Base-by-base conservation (phyloP, 2,113 vertebrate genomes). In the Nicator chloris region DNA sequence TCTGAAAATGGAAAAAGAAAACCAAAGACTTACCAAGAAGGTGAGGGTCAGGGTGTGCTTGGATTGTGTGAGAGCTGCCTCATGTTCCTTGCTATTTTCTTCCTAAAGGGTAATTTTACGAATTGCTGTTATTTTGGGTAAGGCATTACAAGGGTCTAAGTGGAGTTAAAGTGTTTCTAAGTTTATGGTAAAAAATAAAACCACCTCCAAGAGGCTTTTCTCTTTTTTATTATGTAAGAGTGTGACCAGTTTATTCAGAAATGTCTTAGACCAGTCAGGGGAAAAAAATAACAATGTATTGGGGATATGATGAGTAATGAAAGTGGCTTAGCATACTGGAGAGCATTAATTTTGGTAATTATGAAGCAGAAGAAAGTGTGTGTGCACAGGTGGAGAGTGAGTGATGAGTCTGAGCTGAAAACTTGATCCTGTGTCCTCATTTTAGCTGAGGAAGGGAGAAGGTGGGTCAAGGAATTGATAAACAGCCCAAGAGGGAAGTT, bases 1-100 rank as follows among this genome's bases (percentile, higher is more conserved):
- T 79, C 70, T 98, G 85, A 99, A 99, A 97, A 97, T 98, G 92
- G 98, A 97, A 92, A 99, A 98, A 88, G 99, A 99, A 98, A 99
- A 99, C 97, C 98, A 99, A 97, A 99, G 97, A 93, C 98, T 99
- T 73, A 98, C 81, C 95, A 98, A 99, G 96, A 99, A 98, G 98
- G 99, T 99, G 96, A 95, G 94, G 9, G 15, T 84, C 60, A 57
- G 11, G 20, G 21, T 95, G 6, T 51, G 66, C 77, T 85, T 88
- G n/a, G 59, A 27, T 71, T n/a, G 56, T 60, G 39, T 49, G 6
- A 26, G 22, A 72, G 31, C n/a, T 82, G 60, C 42, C 39, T 57
- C 1, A 8, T n/a, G 14, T 30, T 73, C 20, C 40, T 64, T 37
- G 40, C 22, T 1, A 0, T 47, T 86, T 83, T 57, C 19, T 84